These are phyloP conservation scores for Drosophila eugracilis DNA, from an alignment of 1,140 invertebrate species.

Conservation along the genomic window DNA sequence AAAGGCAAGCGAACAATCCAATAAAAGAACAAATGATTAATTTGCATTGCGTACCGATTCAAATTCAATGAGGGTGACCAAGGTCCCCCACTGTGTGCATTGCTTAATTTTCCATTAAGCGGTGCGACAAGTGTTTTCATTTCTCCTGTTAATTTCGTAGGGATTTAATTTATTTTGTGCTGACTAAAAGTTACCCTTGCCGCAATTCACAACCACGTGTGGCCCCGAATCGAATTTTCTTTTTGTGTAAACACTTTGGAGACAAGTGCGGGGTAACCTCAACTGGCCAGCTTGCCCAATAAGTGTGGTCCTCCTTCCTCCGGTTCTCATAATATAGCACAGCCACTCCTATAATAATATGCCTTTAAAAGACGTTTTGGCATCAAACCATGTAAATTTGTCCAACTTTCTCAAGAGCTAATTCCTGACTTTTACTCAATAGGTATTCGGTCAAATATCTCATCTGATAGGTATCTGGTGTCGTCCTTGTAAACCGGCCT, in stretches of 20 bases:
- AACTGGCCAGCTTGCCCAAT: too few species aligned
- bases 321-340: too few species aligned
- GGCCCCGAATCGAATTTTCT: not conserved
- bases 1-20: constrained; percentile 27
- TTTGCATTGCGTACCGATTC: constrained; percentile 47
- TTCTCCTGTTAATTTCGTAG: not conserved
- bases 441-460: too few species aligned
- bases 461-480: too few species aligned
- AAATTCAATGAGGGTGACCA: not conserved
- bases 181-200: constrained; percentile 9
- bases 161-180: constrained; percentile 29
- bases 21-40: constrained; percentile 35
- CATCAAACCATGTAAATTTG: too few species aligned
- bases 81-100: constrained; percentile 14
- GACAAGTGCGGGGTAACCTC: too few species aligned
- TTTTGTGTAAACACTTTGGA: not conserved
- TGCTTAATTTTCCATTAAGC: constrained; percentile 25
- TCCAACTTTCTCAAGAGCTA: too few species aligned
- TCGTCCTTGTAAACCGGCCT: too few species aligned
- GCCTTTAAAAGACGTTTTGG: too few species aligned
- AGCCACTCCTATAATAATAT: too few species aligned
- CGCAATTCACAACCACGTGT: constrained; percentile 10
- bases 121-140: constrained; percentile 23
- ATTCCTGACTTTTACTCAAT: too few species aligned
- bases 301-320: too few species aligned